Percentiles rank a stretch among this genome's conserved stretches.
Conservation (phyloP, 2,888 invertebrate genomes). For the Pseudanteris insignis region DNA sequence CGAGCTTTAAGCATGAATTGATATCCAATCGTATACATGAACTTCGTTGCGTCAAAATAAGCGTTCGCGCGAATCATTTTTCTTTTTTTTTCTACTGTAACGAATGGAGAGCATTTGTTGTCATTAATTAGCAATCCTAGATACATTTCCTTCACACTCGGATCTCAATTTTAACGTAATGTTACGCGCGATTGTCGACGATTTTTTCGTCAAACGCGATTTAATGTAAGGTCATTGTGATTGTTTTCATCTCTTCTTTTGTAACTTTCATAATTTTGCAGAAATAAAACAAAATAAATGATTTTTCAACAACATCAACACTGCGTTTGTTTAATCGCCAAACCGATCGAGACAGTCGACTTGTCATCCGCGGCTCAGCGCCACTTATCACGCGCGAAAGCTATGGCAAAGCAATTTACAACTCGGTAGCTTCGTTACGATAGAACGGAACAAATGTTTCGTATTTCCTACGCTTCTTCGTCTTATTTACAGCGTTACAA, state of each 20-base stretch:
- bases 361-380: conserved; percentile 9
- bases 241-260: too few relatives aligned
- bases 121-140: too few relatives aligned
- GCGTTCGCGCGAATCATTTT: conserved; percentile 3
- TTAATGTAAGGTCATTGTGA: too few relatives aligned
- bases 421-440: conserved; percentile 31
- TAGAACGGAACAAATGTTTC: conserved; percentile 33
- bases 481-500: conserved; percentile 36
- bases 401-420: conserved; percentile 37
- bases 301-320: too few relatives aligned
- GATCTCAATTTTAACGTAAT: too few relatives aligned
- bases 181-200: too few relatives aligned
- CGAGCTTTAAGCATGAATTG: conserved; percentile 21
- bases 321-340: neutral
- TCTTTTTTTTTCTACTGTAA: conserved; percentile 16
- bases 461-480: conserved; percentile 37
- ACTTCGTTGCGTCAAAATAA: conserved; percentile 20
- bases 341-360: conserved; percentile 11
- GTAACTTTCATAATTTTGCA: conserved; percentile 7
- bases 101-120: too few relatives aligned
- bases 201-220: too few relatives aligned
- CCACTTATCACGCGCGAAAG: conserved; percentile 21
- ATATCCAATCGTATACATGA: conserved; percentile 27
- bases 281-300: conserved; percentile 10
- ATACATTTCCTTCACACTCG: too few relatives aligned